These are phyloP conservation scores for Parauchenoglanis ngamensis DNA, from an alignment of 2,797 vertebrate species.

Conservation along the genomic window DNA sequence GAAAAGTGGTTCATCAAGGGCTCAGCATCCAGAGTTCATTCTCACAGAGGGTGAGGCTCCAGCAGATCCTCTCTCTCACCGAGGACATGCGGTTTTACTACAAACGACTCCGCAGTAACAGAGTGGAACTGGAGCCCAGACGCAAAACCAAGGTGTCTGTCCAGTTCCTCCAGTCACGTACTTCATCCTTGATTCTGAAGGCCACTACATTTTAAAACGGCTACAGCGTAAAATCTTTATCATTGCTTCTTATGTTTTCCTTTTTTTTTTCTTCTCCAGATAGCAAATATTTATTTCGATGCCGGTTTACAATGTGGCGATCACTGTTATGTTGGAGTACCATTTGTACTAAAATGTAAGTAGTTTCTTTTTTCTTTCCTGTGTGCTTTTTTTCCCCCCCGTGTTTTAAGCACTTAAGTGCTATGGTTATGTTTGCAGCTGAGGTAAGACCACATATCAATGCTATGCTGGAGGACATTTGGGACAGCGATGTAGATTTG, in stretches of 20 bases:
- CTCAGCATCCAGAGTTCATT: constrained; percentile 95
- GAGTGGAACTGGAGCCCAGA: constrained; percentile 91
- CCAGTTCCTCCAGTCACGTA: background rate
- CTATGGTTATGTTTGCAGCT: constrained; percentile 66
- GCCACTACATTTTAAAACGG: background rate
- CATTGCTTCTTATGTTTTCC: background rate
- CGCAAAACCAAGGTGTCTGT: constrained; percentile 90
- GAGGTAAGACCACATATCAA: constrained; percentile 85
- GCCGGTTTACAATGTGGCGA: constrained; percentile 92
- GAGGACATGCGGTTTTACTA: constrained; percentile 94
- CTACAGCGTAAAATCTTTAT: background rate
- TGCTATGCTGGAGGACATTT: constrained; percentile 88
- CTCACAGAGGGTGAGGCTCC: constrained; percentile 93
- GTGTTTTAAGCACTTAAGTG: background rate
- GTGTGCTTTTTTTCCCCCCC: background rate
- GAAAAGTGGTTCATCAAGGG: constrained; percentile 93
- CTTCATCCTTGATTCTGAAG: background rate
- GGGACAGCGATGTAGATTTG: constrained; percentile 92
- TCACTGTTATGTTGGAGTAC: constrained; percentile 94
- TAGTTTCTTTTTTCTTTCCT: constrained; percentile 45
- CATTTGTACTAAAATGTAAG: constrained; percentile 95
- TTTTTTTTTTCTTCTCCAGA: constrained; percentile 78
- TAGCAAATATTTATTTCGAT: constrained; percentile 99
- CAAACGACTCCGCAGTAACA: constrained; percentile 90
- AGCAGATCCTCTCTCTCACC: constrained; percentile 89